Percentiles rank a stretch among this genome's conserved stretches.
These are phyloP conservation scores for Halesus radiatus DNA, from an alignment of 1,140 invertebrate genomes.

Conservation along the genomic window DNA sequence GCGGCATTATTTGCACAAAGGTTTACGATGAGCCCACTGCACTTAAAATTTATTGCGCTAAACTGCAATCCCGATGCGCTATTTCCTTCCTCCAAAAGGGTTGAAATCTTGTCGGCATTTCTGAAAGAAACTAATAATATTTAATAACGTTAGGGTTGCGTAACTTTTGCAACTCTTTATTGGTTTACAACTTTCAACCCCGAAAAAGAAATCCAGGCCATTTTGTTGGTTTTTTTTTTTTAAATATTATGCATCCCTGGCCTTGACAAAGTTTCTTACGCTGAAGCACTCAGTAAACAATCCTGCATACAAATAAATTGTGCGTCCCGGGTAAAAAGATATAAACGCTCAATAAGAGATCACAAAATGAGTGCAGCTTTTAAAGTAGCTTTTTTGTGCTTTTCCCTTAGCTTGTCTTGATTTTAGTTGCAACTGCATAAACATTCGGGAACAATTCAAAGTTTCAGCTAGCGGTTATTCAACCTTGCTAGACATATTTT, in stretches of 20 bases:
- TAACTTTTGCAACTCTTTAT: slow-evolving; percentile 45
- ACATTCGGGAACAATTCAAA: slow-evolving; percentile 6
- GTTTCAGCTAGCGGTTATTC: slow-evolving; percentile 54
- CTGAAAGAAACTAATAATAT: slow-evolving; percentile 34
- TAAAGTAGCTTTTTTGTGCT: background rate
- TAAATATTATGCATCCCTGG: slow-evolving; percentile 3
- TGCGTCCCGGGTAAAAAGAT: no score
- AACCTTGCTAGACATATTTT: slow-evolving; percentile 52
- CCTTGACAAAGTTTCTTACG: slow-evolving; percentile 21
- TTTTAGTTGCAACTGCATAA: background rate
- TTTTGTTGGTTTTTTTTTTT: no score
- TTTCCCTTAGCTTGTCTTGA: background rate
- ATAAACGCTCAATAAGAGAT: no score
- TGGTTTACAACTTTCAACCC: slow-evolving; percentile 37
- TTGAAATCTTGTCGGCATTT: slow-evolving; percentile 30
- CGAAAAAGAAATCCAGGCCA: background rate
- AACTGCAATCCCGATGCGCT: slow-evolving; percentile 12
- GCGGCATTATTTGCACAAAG: slow-evolving; percentile 40
- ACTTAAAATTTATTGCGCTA: slow-evolving; percentile 33
- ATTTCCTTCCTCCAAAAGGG: slow-evolving; percentile 36
- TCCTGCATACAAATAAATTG: no score
- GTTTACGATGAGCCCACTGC: slow-evolving; percentile 26
- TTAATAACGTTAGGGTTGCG: slow-evolving; percentile 35
- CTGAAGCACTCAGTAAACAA: background rate
- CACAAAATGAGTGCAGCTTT: no score